Evolutionary conservation across 2,797 vertebrate genomes (phyloP).

Genomic region (Muscicapa striata): DNA sequence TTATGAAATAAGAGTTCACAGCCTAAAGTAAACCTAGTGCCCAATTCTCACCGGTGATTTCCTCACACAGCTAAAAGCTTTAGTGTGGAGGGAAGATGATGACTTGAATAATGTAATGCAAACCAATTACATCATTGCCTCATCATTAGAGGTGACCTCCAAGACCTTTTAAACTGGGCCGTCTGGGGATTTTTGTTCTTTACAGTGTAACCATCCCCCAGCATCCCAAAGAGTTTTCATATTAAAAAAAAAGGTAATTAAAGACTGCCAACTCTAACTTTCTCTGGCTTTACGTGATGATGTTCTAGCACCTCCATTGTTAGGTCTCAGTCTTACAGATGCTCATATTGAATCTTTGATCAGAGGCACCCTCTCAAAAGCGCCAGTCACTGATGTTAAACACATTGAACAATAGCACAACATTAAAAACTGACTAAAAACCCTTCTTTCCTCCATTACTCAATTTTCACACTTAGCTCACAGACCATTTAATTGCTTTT

Average conservation of each 20-base stretch:
- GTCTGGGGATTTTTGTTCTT: neutral
- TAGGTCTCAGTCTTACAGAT: neutral
- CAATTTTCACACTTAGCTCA: constrained; percentile 59
- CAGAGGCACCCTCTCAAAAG: neutral
- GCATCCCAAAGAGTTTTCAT: neutral
- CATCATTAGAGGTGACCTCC: constrained; percentile 27
- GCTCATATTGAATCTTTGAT: neutral
- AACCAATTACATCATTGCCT: constrained; percentile 46
- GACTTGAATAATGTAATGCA: constrained; percentile 24
- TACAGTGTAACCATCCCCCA: neutral
- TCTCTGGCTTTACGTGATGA: neutral
- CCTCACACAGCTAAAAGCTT: constrained; percentile 7
- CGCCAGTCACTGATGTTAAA: neutral
- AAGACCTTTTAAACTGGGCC: neutral
- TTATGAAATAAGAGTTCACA: neutral
- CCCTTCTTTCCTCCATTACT: constrained; percentile 19
- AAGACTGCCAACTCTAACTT: neutral
- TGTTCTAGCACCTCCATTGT: neutral
- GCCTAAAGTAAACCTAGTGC: neutral
- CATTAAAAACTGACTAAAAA: neutral
- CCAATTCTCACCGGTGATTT: neutral
- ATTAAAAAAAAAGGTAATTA: constrained; percentile 3
- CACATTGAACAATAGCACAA: constrained; percentile 36
- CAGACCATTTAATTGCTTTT: constrained; percentile 57
- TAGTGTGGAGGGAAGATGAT: neutral